A percentile compares a stretch with the other conserved stretches of the same genome.
Evolutionary conservation across 1,140 invertebrate species (phyloP).

Genomic region (Dufourea novaeangliae): DNA sequence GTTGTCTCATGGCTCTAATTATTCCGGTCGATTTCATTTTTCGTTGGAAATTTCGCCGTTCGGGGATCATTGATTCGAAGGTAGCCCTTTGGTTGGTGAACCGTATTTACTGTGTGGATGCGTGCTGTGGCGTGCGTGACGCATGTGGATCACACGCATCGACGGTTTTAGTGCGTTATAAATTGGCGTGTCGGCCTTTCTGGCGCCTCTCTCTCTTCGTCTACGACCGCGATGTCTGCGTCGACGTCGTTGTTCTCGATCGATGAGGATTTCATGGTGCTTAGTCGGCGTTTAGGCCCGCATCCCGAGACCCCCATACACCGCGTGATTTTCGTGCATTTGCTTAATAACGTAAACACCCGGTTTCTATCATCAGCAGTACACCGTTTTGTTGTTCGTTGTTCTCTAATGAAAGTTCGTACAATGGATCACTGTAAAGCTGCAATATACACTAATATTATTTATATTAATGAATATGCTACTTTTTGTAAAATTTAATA

Average conservation of each 20-base stretch:
- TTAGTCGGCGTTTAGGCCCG: slow-evolving; percentile 77
- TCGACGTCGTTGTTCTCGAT: slow-evolving; percentile 68
- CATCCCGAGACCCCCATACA: slow-evolving; percentile 68
- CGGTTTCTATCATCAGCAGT: slow-evolving; percentile 44
- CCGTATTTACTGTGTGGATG: background rate
- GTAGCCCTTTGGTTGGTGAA: slow-evolving; percentile 10
- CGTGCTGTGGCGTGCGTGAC: slow-evolving; percentile 57
- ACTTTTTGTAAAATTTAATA: too few species aligned
- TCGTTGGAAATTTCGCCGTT: slow-evolving; percentile 1
- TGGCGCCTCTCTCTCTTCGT: slow-evolving; percentile 70
- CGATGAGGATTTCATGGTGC: slow-evolving; percentile 75
- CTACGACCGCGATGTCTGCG: slow-evolving; percentile 42
- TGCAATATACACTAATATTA: too few species aligned
- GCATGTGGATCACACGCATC: slow-evolving; percentile 72
- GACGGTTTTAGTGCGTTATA: slow-evolving; percentile 76
- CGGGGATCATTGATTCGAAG: slow-evolving; percentile 26
- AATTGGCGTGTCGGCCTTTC: slow-evolving; percentile 71
- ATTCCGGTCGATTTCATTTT: background rate
- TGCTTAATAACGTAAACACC: slow-evolving; percentile 77
- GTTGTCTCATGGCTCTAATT: too few species aligned
- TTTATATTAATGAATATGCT: too few species aligned
- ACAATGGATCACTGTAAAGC: too few species aligned
- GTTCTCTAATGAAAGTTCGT: background rate
- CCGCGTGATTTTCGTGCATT: slow-evolving; percentile 66
- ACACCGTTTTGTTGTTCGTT: slow-evolving; percentile 38